A percentile compares a stretch with the other conserved stretches of the same genome.
phyloP scores from a whole-genome alignment of 2,797 vertebrate species.

The Heteromormyrus szaboi region DNA sequence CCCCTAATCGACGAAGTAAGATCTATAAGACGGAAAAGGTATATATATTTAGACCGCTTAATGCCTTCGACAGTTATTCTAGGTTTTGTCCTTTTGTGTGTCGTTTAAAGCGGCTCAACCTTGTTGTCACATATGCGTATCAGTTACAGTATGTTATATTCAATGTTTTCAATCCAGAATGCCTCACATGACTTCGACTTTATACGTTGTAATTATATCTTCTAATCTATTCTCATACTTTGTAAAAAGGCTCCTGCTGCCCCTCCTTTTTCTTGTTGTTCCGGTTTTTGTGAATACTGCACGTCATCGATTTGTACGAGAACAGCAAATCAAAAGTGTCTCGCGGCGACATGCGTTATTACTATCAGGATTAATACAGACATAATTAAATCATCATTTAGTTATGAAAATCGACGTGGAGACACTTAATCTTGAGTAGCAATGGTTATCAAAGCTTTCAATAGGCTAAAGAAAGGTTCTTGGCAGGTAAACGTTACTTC shows the following conservation, averaged over 20 bases:
- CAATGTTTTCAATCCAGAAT: background rate
- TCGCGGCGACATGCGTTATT: background rate
- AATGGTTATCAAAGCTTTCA: background rate
- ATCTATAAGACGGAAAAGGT: background rate
- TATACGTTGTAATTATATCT: background rate
- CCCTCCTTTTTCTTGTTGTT: background rate
- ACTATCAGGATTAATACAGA: background rate
- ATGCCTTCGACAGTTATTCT: background rate
- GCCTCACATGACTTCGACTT: background rate
- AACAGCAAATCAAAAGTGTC: conserved; percentile 4
- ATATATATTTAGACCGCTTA: background rate
- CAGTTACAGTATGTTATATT: background rate
- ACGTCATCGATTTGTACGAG: background rate
- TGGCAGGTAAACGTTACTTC: background rate
- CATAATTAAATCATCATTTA: background rate
- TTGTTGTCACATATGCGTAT: background rate
- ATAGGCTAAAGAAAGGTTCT: background rate
- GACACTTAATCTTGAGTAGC: background rate
- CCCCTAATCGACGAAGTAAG: background rate
- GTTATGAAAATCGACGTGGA: background rate
- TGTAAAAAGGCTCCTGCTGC: background rate
- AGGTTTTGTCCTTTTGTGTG: background rate
- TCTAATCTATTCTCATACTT: background rate
- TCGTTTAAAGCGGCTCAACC: background rate
- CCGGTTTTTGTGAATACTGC: background rate